phyloP scores from a whole-genome alignment of 2,888 invertebrate species.

The Orthosia incerta region DNA sequence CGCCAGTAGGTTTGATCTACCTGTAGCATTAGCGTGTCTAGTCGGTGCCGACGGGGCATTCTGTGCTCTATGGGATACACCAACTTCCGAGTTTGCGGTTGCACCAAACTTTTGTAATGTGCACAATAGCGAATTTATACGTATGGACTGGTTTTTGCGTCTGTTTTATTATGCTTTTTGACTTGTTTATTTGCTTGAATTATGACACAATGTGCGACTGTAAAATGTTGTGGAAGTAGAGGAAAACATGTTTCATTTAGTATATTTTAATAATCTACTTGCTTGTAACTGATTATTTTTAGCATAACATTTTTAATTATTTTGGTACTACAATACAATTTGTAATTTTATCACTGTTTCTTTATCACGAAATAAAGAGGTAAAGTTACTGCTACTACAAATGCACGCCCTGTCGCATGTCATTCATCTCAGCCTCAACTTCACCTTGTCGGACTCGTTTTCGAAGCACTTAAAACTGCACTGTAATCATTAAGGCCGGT shows the following conservation, averaged over 20 bases:
- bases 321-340: too few species aligned
- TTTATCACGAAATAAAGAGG: too few species aligned
- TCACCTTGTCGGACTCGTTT: too few species aligned
- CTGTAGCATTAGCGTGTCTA: neutral
- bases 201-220: constrained; percentile 2
- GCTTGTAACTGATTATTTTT: neutral
- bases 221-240: neutral
- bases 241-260: neutral
- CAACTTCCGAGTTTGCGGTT: constrained; percentile 29
- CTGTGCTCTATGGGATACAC: constrained; percentile 2
- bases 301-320: too few species aligned
- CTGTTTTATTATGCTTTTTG: constrained; percentile 35
- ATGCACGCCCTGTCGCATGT: too few species aligned
- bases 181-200: constrained; percentile 36
- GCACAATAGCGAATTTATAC: constrained; percentile 43
- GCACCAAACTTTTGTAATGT: constrained; percentile 51
- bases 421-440: too few species aligned
- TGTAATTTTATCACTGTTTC: too few species aligned
- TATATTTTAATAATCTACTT: neutral
- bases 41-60: neutral
- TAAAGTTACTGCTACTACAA: too few species aligned
- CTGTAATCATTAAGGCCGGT: too few species aligned
- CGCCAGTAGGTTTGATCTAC: too few species aligned
- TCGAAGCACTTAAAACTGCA: too few species aligned
- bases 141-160: constrained; percentile 23